These are phyloP conservation scores for Hippoglossus stenolepis DNA, from an alignment of 2,113 vertebrate species.

Conservation along the genomic window DNA sequence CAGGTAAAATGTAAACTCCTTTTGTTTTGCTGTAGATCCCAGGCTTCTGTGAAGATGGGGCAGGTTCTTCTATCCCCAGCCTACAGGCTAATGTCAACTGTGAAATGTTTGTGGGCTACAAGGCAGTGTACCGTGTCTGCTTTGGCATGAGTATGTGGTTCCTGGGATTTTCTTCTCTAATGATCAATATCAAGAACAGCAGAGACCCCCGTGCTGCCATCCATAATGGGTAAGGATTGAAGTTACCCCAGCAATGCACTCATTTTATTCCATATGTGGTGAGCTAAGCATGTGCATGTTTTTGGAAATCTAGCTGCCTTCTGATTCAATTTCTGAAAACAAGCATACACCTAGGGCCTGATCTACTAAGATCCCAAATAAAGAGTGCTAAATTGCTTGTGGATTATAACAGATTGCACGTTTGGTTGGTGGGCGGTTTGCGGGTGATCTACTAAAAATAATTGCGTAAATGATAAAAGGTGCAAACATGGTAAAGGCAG, in stretches of 20 bases:
- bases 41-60: constrained; percentile 90
- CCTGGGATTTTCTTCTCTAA: constrained; percentile 85
- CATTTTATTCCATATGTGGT: neutral
- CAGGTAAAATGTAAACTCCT: neutral
- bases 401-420: too few species aligned
- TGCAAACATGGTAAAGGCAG: too few species aligned
- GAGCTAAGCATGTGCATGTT: neutral
- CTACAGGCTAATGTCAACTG: constrained; percentile 83
- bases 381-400: too few species aligned
- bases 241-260: neutral
- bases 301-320: neutral
- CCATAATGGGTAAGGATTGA: constrained; percentile 90
- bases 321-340: neutral
- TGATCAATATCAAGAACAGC: constrained; percentile 91
- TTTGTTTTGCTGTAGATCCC: constrained; percentile 85
- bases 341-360: too few species aligned
- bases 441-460: too few species aligned
- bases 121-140: constrained; percentile 93
- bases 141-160: constrained; percentile 94
- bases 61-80: constrained; percentile 72
- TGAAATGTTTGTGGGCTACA: constrained; percentile 90
- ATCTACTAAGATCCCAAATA: too few species aligned
- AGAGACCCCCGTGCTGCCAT: constrained; percentile 88
- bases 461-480: too few species aligned
- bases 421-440: too few species aligned